phyloP scores from a whole-genome alignment of 2,797 vertebrate genomes.

The Zonotrichia albicollis region DNA sequence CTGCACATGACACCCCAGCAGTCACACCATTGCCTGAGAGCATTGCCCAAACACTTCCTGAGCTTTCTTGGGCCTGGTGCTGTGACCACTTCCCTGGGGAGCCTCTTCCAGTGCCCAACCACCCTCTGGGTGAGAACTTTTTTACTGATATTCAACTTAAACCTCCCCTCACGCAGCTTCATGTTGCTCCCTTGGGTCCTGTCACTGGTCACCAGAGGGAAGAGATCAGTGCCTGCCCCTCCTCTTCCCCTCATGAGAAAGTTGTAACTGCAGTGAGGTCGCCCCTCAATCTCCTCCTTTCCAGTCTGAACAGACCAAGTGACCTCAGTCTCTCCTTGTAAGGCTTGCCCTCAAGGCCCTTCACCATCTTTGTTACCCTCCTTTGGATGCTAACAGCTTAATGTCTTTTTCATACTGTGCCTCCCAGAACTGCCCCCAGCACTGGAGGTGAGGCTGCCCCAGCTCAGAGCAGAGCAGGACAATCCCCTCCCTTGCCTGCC shows the following conservation, averaged over 20 bases:
- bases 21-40: background rate
- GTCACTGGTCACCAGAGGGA: rapidly evolving
- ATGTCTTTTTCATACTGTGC: rapidly evolving
- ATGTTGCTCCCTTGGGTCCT: background rate
- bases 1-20: background rate
- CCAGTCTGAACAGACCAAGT: background rate
- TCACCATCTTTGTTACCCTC: rapidly evolving
- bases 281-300: background rate
- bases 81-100: background rate
- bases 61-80: rapidly evolving
- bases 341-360: rapidly evolving
- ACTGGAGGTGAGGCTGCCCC: no score
- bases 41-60: background rate
- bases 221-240: background rate
- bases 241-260: rapidly evolving
- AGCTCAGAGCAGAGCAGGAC: no score
- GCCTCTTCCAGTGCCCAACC: no score
- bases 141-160: background rate
- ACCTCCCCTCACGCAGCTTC: no score
- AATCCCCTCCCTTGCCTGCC: no score
- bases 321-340: rapidly evolving
- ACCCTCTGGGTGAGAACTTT: background rate
- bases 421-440: background rate
- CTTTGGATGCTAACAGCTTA: rapidly evolving
- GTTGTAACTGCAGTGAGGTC: rapidly evolving